Base-by-base conservation (phyloP, 1,140 invertebrate species). In the Sitobion miscanthi region DNA sequence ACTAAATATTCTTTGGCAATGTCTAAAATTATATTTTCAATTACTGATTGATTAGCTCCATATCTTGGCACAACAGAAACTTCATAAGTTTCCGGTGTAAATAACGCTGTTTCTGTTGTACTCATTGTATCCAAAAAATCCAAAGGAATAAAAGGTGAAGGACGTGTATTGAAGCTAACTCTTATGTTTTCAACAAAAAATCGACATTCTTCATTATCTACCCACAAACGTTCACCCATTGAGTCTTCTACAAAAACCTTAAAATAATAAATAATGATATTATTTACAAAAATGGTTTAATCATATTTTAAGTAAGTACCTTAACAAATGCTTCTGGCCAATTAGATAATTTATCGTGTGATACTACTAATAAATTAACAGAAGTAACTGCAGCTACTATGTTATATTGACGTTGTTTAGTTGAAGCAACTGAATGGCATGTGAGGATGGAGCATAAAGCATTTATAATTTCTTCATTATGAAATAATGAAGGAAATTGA, bases 191-290 rank as follows among this genome's bases (percentile, higher is more conserved):
- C 98, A 1, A 99, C 97, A 95, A 99, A 98, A 54, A 97, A 97
- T 95, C 98, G 97, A 95, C 98, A 99, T 95, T 98, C 97, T 21
- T 98, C 97, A 94, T 97, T 97, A 95, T 99, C 99, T 17, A 99
- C 98, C 98, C 99, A 99, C 92, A 98, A 96, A 90, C 98, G 95
- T 94, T 99, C 99, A 90, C 98, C 98, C 1, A 99, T 95, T 8
- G 98, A 98, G 96, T 99, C 99, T 95, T 99, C 99, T 93, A 99
- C 97, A 95, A 98, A 99, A 0, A 98, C 96, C 97, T 98, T 94
- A 14, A 96, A 95, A 94, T 94, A 85, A 88, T 94, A 93, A 54
- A 93, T 82, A 90, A 47, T 90, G 54, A 90, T 93, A 90, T 38
- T 49, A 57, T 5, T 38, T 69, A 69, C 77, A 87, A 86, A 93